Conservation (phyloP, 2,888 invertebrate species). For the Drosophila ezoana region DNA sequence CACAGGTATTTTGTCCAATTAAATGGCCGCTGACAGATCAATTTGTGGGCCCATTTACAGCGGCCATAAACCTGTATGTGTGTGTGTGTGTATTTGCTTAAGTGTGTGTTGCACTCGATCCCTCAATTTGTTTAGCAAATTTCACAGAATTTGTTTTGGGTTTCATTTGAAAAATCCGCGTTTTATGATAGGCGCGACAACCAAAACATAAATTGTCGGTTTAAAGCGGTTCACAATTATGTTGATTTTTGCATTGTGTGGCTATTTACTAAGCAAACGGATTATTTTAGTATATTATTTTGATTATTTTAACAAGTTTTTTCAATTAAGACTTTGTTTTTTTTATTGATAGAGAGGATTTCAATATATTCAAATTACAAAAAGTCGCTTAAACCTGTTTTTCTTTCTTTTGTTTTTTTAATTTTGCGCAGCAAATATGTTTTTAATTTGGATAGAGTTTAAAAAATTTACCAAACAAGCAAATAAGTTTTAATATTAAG, state of each 20-base stretch:
- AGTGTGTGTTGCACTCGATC: constrained; percentile 34
- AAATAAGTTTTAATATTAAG: too few relatives aligned
- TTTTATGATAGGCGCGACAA: constrained; percentile 75
- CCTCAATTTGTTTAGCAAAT: constrained; percentile 36
- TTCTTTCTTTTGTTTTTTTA: too few relatives aligned
- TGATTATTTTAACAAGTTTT: background rate
- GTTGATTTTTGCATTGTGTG: constrained; percentile 11
- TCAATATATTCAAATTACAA: too few relatives aligned
- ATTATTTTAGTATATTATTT: constrained; percentile 4
- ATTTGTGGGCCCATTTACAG: constrained; percentile 57
- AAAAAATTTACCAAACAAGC: too few relatives aligned
- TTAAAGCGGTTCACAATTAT: constrained; percentile 5
- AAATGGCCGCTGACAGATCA: constrained; percentile 76
- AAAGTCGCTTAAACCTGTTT: too few relatives aligned
- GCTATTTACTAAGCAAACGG: constrained; percentile 18
- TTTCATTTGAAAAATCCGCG: constrained; percentile 58
- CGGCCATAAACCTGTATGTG: constrained; percentile 35
- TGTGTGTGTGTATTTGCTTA: constrained; percentile 25
- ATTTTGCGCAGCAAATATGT: too few relatives aligned
- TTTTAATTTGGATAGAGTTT: too few relatives aligned
- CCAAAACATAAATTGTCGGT: constrained; percentile 35
- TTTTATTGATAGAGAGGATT: too few relatives aligned
- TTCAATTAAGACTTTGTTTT: too few relatives aligned
- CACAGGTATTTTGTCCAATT: constrained; percentile 35
- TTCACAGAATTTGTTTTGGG: constrained; percentile 55